phyloP scores from a whole-genome alignment of 2,888 invertebrate species.

The Dimorphilus gyrociliatus region DNA sequence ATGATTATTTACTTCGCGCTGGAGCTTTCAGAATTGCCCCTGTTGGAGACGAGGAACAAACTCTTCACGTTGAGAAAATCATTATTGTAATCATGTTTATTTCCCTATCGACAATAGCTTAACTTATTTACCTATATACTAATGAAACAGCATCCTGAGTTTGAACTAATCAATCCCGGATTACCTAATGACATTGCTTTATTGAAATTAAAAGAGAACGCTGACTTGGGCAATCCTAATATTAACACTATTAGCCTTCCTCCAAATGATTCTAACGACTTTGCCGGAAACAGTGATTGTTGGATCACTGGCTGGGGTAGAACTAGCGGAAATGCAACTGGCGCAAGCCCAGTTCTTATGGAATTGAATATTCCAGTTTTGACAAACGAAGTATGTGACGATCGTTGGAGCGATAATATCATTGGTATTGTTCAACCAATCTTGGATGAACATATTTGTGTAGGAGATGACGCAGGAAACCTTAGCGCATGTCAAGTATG shows the following conservation, averaged over 20 bases:
- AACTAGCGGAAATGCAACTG: not conserved
- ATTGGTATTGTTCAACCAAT: slow-evolving; percentile 1
- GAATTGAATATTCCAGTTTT: slow-evolving; percentile 1
- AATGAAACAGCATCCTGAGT: slow-evolving; percentile 1
- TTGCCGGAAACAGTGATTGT: slow-evolving; percentile 1
- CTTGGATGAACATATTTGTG: slow-evolving; percentile 2
- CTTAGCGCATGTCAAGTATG: slow-evolving; percentile 5
- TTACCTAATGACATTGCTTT: slow-evolving; percentile 3
- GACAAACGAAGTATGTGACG: slow-evolving; percentile 1
- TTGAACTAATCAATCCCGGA: not conserved
- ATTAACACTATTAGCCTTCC: slow-evolving; percentile 3
- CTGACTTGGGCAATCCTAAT: slow-evolving; percentile 3
- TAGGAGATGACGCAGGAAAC: slow-evolving; percentile 3
- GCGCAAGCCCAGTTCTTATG: slow-evolving; percentile 3
- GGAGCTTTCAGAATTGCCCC: no score
- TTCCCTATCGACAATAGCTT: no score
- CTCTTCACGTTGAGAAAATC: no score
- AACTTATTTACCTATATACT: no score
- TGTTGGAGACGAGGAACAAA: no score
- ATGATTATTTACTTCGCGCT: no score
- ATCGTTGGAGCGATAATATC: not conserved
- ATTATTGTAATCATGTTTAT: no score
- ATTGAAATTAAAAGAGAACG: not conserved
- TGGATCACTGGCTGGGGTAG: slow-evolving; percentile 3
- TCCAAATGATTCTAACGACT: not conserved